Conservation (phyloP, 2,113 vertebrate species). For the Misgurnus anguillicaudatus region DNA sequence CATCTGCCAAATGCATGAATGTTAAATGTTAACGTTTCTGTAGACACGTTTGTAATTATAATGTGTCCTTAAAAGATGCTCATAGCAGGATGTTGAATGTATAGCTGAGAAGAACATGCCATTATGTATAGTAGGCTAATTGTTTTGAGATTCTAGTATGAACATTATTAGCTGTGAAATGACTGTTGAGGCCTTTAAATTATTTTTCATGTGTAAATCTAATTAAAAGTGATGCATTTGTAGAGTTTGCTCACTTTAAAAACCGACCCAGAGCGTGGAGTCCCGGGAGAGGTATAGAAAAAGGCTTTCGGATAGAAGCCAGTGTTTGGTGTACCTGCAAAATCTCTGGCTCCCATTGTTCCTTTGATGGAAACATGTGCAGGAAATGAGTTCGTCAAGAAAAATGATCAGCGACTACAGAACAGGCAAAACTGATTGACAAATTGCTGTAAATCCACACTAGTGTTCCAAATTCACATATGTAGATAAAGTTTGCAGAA, state of each 20-base stretch:
- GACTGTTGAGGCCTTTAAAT: neutral
- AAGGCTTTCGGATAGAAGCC: constrained; percentile 25
- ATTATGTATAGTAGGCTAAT: no score
- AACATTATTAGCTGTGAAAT: neutral
- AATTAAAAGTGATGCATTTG: neutral
- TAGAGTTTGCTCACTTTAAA: neutral
- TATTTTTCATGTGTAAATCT: neutral
- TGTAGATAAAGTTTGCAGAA: neutral
- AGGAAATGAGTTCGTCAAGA: constrained; percentile 49
- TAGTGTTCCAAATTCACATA: neutral
- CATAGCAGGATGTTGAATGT: neutral
- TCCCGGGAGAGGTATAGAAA: neutral
- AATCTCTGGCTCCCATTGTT: constrained; percentile 27
- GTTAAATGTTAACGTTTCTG: no score
- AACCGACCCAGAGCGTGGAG: constrained; percentile 1
- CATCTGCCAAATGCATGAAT: no score
- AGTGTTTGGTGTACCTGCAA: constrained; percentile 32
- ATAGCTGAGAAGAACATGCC: no score
- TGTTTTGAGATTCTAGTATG: no score
- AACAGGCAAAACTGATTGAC: neutral
- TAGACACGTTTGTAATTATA: no score
- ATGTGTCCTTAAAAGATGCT: neutral
- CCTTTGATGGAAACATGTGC: constrained; percentile 15
- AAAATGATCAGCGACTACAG: constrained; percentile 1
- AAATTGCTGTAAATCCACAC: neutral